A percentile compares a stretch with the other conserved stretches of the same genome.
Conservation (phyloP, 2,888 invertebrate genomes). For the Sminthurinus aureus region DNA sequence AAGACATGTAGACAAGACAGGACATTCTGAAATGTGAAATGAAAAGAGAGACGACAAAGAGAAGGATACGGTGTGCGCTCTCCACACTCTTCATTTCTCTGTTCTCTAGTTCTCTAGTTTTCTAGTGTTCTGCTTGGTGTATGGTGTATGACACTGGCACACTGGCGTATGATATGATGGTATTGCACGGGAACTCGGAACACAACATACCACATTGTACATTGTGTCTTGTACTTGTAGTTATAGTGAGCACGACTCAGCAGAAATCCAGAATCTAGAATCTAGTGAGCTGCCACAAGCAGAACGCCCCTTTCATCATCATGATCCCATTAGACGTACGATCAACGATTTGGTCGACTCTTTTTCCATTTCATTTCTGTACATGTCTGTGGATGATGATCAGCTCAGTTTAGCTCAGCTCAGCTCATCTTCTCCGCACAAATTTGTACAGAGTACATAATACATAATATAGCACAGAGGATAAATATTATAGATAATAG, state of each 20-base stretch:
- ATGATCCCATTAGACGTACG: slow-evolving; percentile 46
- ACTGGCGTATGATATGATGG: background rate
- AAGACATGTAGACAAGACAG: background rate
- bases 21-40: slow-evolving; percentile 12
- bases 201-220: background rate
- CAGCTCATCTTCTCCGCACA: background rate
- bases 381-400: background rate
- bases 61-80: too few species aligned
- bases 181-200: background rate
- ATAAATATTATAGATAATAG: too few species aligned
- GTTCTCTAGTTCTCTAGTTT: too few species aligned
- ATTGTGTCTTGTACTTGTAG: too few species aligned
- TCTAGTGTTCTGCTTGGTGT: too few species aligned
- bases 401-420: background rate
- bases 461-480: too few species aligned
- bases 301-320: slow-evolving; percentile 51
- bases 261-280: too few species aligned
- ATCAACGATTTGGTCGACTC: background rate
- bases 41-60: background rate
- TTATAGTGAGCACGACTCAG: slow-evolving; percentile 36
- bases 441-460: too few species aligned
- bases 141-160: too few species aligned
- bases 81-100: too few species aligned
- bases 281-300: slow-evolving; percentile 47
- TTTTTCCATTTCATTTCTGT: background rate